Conservation (phyloP, 2,888 invertebrate species). For the Nipponacmea schrenckii region DNA sequence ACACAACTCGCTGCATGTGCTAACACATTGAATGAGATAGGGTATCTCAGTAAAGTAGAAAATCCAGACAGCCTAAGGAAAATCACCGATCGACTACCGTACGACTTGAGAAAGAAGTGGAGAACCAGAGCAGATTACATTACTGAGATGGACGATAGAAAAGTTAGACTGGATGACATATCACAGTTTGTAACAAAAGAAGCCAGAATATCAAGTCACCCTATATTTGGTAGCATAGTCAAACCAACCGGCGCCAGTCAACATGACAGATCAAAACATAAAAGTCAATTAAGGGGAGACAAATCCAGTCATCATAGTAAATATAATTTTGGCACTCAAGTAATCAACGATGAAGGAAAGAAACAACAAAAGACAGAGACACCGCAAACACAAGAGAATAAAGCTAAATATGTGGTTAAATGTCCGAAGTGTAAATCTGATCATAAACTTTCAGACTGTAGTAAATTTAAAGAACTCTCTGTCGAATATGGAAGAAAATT, state of each 20-base stretch:
- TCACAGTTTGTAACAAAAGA: not conserved
- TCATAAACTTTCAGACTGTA: too few species aligned
- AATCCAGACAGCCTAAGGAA: not conserved
- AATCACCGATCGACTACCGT: not conserved
- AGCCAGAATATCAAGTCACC: not conserved
- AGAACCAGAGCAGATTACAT: not conserved
- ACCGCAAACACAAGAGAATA: too few species aligned
- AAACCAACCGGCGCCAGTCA: not conserved
- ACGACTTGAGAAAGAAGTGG: not conserved
- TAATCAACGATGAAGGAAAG: too few species aligned
- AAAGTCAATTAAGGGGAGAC: too few species aligned
- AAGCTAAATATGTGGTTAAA: too few species aligned
- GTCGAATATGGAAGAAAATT: not conserved
- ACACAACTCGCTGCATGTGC: not conserved
- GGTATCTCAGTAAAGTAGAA: not conserved
- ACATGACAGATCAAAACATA: too few species aligned
- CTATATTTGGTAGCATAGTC: not conserved
- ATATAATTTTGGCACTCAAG: too few species aligned
- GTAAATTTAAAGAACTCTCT: not conserved
- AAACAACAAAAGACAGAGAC: too few species aligned
- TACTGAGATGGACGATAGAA: not conserved
- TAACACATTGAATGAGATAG: not conserved
- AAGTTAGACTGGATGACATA: not conserved
- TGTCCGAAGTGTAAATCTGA: too few species aligned
- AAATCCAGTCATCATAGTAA: too few species aligned